Evolutionary conservation across 2,888 invertebrate genomes (phyloP).

Genomic region (Calliopum simillimum): DNA sequence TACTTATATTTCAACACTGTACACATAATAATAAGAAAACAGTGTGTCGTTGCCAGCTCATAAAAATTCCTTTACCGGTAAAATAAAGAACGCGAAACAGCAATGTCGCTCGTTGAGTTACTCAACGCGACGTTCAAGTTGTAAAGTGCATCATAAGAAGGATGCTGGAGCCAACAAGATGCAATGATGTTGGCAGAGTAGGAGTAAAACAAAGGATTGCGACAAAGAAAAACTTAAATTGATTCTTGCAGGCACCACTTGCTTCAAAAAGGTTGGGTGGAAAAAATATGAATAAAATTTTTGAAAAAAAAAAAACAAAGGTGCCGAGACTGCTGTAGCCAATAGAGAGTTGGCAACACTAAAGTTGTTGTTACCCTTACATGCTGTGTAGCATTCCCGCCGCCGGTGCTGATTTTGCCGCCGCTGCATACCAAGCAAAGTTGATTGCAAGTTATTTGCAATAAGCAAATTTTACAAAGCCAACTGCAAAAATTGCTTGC

Average conservation of each 20-base stretch:
- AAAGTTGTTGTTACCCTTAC: too few species aligned
- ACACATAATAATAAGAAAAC: too few species aligned
- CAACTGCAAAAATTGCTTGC: slow-evolving; percentile 9
- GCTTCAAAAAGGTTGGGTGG: background rate
- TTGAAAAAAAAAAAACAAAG: background rate
- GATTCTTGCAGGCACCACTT: slow-evolving; percentile 50
- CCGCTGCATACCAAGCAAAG: slow-evolving; percentile 43
- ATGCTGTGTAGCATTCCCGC: background rate
- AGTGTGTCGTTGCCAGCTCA: slow-evolving; percentile 50
- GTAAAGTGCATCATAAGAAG: background rate
- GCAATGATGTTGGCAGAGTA: slow-evolving; percentile 24
- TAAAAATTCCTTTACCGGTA: slow-evolving; percentile 54
- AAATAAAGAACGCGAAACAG: too few species aligned
- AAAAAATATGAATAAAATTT: background rate
- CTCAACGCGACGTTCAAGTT: too few species aligned
- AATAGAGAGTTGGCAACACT: slow-evolving; percentile 7
- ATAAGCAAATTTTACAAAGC: slow-evolving; percentile 52
- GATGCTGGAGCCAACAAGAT: background rate
- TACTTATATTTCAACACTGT: too few species aligned
- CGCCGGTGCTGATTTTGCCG: slow-evolving; percentile 15
- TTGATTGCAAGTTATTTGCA: slow-evolving; percentile 61
- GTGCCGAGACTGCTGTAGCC: background rate
- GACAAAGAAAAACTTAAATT: slow-evolving; percentile 54
- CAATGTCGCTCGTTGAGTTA: too few species aligned
- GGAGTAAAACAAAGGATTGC: slow-evolving; percentile 54